Evolutionary conservation across 2,888 invertebrate species (phyloP).

Genomic region (Platycheirus albimanus): DNA sequence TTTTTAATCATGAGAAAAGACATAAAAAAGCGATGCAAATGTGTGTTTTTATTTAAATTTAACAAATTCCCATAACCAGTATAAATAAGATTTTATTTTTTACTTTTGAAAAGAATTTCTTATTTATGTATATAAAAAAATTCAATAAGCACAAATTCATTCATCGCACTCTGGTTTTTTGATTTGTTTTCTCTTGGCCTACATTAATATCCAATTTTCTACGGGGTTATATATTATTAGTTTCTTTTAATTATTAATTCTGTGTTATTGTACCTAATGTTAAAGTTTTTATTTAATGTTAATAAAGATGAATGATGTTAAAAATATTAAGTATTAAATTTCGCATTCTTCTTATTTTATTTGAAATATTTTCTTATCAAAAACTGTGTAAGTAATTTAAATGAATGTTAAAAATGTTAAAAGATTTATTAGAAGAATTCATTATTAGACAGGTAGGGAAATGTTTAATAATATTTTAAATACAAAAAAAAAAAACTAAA

Average conservation of each 20-base stretch:
- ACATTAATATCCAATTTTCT: too few species aligned
- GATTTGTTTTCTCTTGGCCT: too few species aligned
- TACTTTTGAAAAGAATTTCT: too few species aligned
- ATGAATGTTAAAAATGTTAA: slow-evolving; percentile 42
- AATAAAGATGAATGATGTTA: slow-evolving; percentile 67
- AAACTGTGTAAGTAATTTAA: slow-evolving; percentile 45
- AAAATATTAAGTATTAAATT: slow-evolving; percentile 37
- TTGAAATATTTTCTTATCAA: too few species aligned
- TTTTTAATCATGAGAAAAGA: slow-evolving; percentile 17
- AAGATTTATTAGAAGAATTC: slow-evolving; percentile 34
- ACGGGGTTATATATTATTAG: background rate
- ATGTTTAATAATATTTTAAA: background rate
- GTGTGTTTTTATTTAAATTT: slow-evolving; percentile 31
- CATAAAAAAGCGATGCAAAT: slow-evolving; percentile 64
- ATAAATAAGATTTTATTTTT: too few species aligned
- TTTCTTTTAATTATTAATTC: background rate
- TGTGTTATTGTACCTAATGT: slow-evolving; percentile 15
- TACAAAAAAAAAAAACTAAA: slow-evolving; percentile 44
- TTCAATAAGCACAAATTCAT: slow-evolving; percentile 1
- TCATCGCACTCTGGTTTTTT: too few species aligned
- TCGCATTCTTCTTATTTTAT: slow-evolving; percentile 37
- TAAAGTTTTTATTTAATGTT: slow-evolving; percentile 43
- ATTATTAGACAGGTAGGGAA: slow-evolving; percentile 23
- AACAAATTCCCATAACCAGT: slow-evolving; percentile 60
- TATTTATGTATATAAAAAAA: slow-evolving; percentile 7